Conservation (phyloP, 2,888 invertebrate genomes). For the Thymelicus lineola region DNA sequence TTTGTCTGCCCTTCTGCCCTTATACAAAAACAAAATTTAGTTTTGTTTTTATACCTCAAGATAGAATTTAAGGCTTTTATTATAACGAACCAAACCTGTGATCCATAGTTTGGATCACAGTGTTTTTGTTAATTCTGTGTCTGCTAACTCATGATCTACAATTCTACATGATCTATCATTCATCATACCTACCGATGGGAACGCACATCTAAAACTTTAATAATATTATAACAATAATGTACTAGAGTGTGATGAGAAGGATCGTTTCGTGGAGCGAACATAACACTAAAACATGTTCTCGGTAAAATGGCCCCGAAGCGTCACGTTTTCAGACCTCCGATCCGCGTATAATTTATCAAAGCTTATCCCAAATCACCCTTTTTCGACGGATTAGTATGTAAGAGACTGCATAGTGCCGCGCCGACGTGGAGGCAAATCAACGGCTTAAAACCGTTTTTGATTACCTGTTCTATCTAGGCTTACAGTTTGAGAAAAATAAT, state of each 20-base stretch:
- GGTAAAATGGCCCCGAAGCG: background rate
- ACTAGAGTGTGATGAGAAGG: background rate
- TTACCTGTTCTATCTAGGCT: background rate
- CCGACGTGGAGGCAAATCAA: background rate
- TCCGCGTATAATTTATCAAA: conserved; percentile 24
- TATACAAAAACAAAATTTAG: too few relatives aligned
- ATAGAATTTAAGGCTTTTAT: too few relatives aligned
- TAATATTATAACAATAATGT: background rate
- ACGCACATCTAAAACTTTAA: background rate
- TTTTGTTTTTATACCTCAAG: too few relatives aligned
- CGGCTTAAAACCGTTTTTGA: background rate
- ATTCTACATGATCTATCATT: too few relatives aligned
- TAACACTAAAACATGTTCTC: conserved; percentile 1
- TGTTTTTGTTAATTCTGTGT: too few relatives aligned
- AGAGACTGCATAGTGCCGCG: too few relatives aligned
- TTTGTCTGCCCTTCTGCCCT: too few relatives aligned
- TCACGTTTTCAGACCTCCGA: conserved; percentile 18
- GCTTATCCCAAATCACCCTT: conserved; percentile 28
- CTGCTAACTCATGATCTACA: too few relatives aligned
- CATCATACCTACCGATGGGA: too few relatives aligned
- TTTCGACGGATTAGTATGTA: conserved; percentile 22
- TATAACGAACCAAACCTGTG: too few relatives aligned
- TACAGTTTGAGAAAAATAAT: background rate
- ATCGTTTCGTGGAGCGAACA: background rate
- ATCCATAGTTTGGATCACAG: too few relatives aligned